Conservation (phyloP, 1,140 invertebrate species). For the Philaenus spumarius region DNA sequence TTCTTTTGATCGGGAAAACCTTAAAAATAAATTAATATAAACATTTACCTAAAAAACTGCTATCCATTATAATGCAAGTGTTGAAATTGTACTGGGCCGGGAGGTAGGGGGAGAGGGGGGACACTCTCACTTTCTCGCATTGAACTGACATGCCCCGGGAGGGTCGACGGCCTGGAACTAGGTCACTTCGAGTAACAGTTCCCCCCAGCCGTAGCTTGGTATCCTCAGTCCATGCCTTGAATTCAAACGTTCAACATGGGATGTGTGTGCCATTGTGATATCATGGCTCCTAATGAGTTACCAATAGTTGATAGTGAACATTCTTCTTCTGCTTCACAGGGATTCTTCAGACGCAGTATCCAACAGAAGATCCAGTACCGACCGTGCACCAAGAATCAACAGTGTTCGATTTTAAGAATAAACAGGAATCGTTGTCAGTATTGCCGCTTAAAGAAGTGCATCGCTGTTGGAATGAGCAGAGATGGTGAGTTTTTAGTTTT, state of each 20-base stretch:
- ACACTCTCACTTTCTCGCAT: slow-evolving; percentile 8
- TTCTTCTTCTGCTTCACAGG: slow-evolving; percentile 51
- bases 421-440: slow-evolving; percentile 97
- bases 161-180: slow-evolving; percentile 13
- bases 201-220: neutral
- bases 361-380: slow-evolving; percentile 98
- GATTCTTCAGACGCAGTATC: slow-evolving; percentile 81
- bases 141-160: too few relatives aligned
- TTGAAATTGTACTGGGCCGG: neutral
- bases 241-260: slow-evolving; percentile 18
- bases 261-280: slow-evolving; percentile 33
- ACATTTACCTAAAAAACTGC: too few relatives aligned
- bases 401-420: slow-evolving; percentile 93
- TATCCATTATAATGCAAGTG: neutral
- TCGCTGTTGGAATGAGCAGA: slow-evolving; percentile 96
- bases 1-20: neutral
- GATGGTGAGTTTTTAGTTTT: slow-evolving; percentile 76
- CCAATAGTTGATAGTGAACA: slow-evolving; percentile 30
- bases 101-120: slow-evolving; percentile 3
- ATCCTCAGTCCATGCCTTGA: neutral
- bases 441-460: slow-evolving; percentile 96
- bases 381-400: slow-evolving; percentile 95
- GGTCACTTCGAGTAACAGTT: slow-evolving; percentile 7
- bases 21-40: too few relatives aligned
- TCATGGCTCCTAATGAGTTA: slow-evolving; percentile 40